Percentiles rank a stretch among this genome's conserved stretches.
phyloP scores from a whole-genome alignment of 2,797 vertebrate genomes.

The Falco columbarius region DNA sequence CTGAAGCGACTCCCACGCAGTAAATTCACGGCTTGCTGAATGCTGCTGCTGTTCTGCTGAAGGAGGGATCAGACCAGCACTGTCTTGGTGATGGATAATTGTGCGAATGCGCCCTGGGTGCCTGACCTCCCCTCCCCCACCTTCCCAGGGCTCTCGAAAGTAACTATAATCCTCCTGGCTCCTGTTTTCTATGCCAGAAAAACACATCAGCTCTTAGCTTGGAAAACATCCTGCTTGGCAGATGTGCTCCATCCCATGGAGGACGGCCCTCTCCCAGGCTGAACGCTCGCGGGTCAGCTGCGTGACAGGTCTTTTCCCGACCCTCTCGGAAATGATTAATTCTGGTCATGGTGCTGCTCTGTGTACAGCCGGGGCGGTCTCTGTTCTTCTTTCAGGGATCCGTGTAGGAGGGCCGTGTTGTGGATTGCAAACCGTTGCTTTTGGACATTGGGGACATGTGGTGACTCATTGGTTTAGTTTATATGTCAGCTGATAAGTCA shows the following conservation, averaged over 20 bases:
- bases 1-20: neutral
- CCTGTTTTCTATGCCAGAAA: neutral
- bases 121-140: conserved; percentile 4
- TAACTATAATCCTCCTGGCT: neutral
- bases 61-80: neutral
- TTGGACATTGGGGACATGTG: neutral
- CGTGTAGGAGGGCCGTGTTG: neutral
- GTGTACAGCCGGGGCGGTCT: rapidly evolving
- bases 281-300: neutral
- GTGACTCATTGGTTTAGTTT: neutral
- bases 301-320: neutral
- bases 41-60: neutral
- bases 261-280: neutral
- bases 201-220: neutral
- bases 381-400: neutral
- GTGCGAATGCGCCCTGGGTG: neutral
- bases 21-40: neutral
- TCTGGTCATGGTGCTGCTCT: neutral
- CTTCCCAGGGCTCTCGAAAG: neutral
- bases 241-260: neutral
- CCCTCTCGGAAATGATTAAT: neutral
- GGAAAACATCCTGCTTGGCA: conserved; percentile 19
- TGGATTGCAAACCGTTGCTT: rapidly evolving
- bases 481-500: neutral
- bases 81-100: neutral